Evolutionary conservation across 2,888 invertebrate species (phyloP), one percentile per base, ranked within the genome.

Genomic region (Drosophila gaucha): DNA sequence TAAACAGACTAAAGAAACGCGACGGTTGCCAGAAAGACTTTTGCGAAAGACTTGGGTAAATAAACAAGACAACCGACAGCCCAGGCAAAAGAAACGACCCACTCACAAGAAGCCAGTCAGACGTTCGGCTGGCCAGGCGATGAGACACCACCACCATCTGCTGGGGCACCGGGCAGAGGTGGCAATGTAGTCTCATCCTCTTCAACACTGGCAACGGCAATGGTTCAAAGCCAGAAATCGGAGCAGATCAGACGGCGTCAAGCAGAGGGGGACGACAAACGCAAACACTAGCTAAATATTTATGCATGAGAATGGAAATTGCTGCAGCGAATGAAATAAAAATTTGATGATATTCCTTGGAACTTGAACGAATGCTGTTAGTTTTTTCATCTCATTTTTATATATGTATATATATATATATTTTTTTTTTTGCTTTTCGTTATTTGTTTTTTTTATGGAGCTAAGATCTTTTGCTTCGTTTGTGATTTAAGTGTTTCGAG

Each of bases 271-370:
- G 22, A 38, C 52, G 44, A 31, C 66, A 50, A 50, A 67, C 36
- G 54, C 50, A 67, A 67, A 58, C 44, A 52, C 50, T 65, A 74
- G 67, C 86, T 72, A 83, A 83, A 83, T 86, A 83, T 83, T 83
- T 83, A 84, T 84, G 74, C 67, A 69, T 79, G 85, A 58, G 70
- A 67, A 73, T 67, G 67, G 69, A 80, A 79, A 78, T 69, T 67
- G 49, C 46, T 60, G 62, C 66, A 67, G 70, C 73, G 60, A 65
- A 66, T 72, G 62, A 57, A 67, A 76, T 64, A 60, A 62, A 59
- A 72, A 70, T 66, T 69, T 68, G 59, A 65, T 75, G 60, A 57
- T 67, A 64, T 77, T 74, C 56, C 67, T 51, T 46, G 51, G 62
- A 80, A 74, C 56, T 76, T 43, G 54, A 71, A 39, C 54, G 55